These are phyloP conservation scores for Crioceris asparagi DNA, from an alignment of 2,888 invertebrate species.

Conservation along the genomic window DNA sequence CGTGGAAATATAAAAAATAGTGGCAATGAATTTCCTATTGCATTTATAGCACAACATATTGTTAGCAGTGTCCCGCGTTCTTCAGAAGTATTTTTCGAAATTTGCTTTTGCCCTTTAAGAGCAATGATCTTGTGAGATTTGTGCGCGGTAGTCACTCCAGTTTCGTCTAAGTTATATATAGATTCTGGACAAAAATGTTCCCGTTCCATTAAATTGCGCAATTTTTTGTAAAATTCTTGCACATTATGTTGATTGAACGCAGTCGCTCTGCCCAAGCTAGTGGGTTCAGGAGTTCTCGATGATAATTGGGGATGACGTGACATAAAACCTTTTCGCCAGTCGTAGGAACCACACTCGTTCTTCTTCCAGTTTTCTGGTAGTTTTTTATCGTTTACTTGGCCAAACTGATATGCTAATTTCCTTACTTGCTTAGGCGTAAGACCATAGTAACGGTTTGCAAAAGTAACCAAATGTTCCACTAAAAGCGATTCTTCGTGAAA, in stretches of 20 bases:
- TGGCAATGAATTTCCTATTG: constrained; percentile 11
- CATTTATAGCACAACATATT: constrained; percentile 12
- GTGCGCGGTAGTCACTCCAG: constrained; percentile 7
- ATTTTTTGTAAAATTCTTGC: constrained; percentile 12
- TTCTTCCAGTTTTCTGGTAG: constrained; percentile 12
- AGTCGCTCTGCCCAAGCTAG: constrained; percentile 13
- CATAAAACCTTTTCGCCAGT: constrained; percentile 12
- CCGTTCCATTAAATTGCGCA: constrained; percentile 11
- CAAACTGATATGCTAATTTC: constrained; percentile 12
- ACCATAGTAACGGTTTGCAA: constrained; percentile 10
- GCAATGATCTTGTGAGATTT: too few species aligned
- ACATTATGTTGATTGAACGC: constrained; percentile 15
- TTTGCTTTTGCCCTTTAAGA: too few species aligned
- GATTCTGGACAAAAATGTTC: constrained; percentile 10
- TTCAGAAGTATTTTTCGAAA: constrained; percentile 10
- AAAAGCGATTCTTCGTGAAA: constrained; percentile 1
- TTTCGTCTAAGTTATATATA: constrained; percentile 9
- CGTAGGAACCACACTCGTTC: constrained; percentile 7
- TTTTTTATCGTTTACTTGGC: constrained; percentile 10
- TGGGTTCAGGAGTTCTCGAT: constrained; percentile 9
- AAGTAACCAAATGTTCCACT: constrained; percentile 7
- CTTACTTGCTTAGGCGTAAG: constrained; percentile 13
- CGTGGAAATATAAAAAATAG: too few species aligned
- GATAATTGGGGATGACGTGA: constrained; percentile 10
- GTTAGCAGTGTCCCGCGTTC: constrained; percentile 8